Conservation (phyloP, 2,888 invertebrate species). For the Rhynchonema sp. region DNA sequence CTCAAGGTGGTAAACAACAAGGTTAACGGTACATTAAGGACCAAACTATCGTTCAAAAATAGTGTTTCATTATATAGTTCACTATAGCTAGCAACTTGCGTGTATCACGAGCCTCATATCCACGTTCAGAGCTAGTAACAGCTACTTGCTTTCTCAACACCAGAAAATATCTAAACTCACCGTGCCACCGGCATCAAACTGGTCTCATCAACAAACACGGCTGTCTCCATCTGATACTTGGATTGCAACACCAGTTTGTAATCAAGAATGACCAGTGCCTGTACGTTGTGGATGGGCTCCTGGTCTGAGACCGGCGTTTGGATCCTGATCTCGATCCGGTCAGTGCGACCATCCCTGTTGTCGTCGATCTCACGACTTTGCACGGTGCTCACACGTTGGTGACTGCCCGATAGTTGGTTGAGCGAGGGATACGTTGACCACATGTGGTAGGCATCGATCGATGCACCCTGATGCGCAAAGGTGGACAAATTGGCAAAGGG, state of each 20-base stretch:
- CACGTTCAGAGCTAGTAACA: too few relatives aligned
- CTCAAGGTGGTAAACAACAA: too few relatives aligned
- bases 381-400: neutral
- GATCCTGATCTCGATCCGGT: neutral
- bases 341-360: neutral
- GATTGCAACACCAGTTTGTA: neutral
- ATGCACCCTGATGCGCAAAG: too few relatives aligned
- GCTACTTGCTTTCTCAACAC: too few relatives aligned
- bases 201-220: neutral
- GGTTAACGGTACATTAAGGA: too few relatives aligned
- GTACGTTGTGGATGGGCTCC: neutral
- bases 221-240: neutral
- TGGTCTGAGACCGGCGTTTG: neutral
- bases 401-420: neutral
- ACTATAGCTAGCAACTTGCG: too few relatives aligned
- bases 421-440: neutral
- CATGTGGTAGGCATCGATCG: neutral
- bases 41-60: too few relatives aligned
- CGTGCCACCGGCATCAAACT: neutral
- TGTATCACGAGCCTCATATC: too few relatives aligned
- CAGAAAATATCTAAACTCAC: too few relatives aligned
- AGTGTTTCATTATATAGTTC: too few relatives aligned
- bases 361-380: neutral
- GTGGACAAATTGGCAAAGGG: too few relatives aligned
- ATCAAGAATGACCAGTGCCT: neutral